Evolutionary conservation across 1,140 invertebrate species (phyloP), one percentile per base, ranked within the genome.

Genomic region (Hypsibius dujardini): DNA sequence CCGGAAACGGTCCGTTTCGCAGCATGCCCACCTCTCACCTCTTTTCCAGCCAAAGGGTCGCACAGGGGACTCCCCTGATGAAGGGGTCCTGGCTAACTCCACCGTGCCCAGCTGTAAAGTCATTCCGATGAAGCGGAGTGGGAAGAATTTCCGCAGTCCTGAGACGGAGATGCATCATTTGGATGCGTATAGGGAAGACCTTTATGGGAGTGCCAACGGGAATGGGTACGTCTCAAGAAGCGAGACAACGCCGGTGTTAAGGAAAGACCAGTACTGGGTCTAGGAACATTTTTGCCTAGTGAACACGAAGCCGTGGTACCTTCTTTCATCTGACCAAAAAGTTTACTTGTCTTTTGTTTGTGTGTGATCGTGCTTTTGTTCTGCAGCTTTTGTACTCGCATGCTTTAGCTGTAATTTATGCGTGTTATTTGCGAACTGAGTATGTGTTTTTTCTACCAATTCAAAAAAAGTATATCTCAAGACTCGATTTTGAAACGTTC

Each of bases 31-130:
- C 62, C 42, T 67, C 7, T 67, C 62, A 42, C 62, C 62, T 7
- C 42, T 67, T 3, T 67, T 67, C 42, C 7, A 42, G 3, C 7
- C 62, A 7, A 67, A 67, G 42, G 62, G 62, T 3, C 62, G 42
- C 7, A 42, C 62, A 3, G 42, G 7, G 3, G 62, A 67, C 45
- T 67, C 62, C 3, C 62, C 62, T 7, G 62, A 67, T 67, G 62
- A 42, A 67, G 42, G 7, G 62, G 7, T 7, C 7, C 3, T 14
- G 62, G 7, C 62, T 12, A 12, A 12, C 42, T 12, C 62, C 62
- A 67, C 62, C 3, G 62, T 67, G 3, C 62, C 62, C 45, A 67
- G 62, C 42, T 67, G 62, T 67, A 67, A 67, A 67, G 62, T 67
- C 7, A 67, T 67, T 14, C 62, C 62, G 12, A 7, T 67, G 7